These are phyloP conservation scores for Drosophila seguyi DNA, from an alignment of 1,140 invertebrate species.

Conservation along the genomic window DNA sequence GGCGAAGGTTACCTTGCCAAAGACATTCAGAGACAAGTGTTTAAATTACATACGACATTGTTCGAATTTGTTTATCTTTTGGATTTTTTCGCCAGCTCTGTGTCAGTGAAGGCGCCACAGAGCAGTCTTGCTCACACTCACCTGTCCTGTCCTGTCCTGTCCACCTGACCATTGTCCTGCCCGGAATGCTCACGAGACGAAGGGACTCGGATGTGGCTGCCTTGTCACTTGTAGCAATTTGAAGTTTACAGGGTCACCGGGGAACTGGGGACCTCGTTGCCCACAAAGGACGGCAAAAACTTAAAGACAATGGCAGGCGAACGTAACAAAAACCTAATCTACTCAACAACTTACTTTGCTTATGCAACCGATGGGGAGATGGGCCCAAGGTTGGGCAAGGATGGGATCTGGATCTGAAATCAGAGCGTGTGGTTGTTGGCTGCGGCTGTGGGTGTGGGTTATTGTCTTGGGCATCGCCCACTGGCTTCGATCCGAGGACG, in stretches of 20 bases:
- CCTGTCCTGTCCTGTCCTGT: constrained; percentile 42
- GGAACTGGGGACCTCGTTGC: constrained; percentile 51
- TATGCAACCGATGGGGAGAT: constrained; percentile 25
- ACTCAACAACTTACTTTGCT: constrained; percentile 79
- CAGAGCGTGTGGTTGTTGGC: constrained; percentile 22
- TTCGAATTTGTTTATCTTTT: constrained; percentile 48
- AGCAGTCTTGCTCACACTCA: constrained; percentile 22
- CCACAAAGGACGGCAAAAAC: constrained; percentile 69
- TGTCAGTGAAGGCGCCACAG: constrained; percentile 22
- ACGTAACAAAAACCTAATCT: constrained; percentile 78
- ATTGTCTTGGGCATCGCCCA: constrained; percentile 77
- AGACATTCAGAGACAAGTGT: constrained; percentile 30
- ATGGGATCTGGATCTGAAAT: constrained; percentile 21
- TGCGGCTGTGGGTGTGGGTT: constrained; percentile 41
- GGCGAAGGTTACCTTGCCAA: constrained; percentile 11
- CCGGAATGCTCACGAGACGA: constrained; percentile 1
- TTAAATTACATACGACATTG: constrained; percentile 48
- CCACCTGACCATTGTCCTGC: constrained; percentile 42
- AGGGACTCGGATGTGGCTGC: constrained; percentile 14
- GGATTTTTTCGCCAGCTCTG: constrained; percentile 41
- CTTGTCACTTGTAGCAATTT: constrained; percentile 77
- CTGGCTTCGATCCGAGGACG: constrained; percentile 74
- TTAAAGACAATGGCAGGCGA: constrained; percentile 72
- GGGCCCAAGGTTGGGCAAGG: not conserved
- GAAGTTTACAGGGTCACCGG: constrained; percentile 81